phyloP scores from a whole-genome alignment of 2,113 vertebrate species.

The Caranx melampygus region DNA sequence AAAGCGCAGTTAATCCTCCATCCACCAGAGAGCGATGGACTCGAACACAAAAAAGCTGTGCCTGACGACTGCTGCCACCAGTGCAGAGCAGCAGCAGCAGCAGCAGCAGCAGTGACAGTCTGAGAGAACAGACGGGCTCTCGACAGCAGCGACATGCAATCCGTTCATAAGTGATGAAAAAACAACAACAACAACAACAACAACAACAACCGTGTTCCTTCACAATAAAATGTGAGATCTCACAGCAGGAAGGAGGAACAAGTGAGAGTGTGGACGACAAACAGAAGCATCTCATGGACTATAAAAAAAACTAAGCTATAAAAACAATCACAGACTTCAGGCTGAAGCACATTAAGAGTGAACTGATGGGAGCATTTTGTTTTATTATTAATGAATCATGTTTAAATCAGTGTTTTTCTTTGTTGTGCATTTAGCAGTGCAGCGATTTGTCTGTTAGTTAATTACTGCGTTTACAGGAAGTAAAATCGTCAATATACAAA shows the following conservation, averaged over 20 bases:
- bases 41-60: conserved; percentile 14
- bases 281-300: conserved; percentile 61
- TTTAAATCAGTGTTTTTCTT: too few species aligned
- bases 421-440: too few species aligned
- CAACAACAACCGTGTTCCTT: background rate
- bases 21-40: conserved; percentile 47
- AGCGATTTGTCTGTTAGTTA: too few species aligned
- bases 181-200: background rate
- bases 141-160: conserved; percentile 38
- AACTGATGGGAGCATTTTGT: background rate
- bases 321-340: conserved; percentile 54
- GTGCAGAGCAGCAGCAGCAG: background rate
- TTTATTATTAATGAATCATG: too few species aligned
- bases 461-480: too few species aligned
- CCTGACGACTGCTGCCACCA: conserved; percentile 8
- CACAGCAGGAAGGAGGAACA: background rate
- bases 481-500: too few species aligned
- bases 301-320: conserved; percentile 58
- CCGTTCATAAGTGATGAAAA: conserved; percentile 36
- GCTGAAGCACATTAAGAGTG: conserved; percentile 46
- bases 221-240: conserved; percentile 19
- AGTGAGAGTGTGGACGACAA: background rate
- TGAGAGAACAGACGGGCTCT: background rate
- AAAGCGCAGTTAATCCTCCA: conserved; percentile 82
- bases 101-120: background rate